Conservation (phyloP, 2,113 vertebrate genomes). For the Azemiops feae region DNA sequence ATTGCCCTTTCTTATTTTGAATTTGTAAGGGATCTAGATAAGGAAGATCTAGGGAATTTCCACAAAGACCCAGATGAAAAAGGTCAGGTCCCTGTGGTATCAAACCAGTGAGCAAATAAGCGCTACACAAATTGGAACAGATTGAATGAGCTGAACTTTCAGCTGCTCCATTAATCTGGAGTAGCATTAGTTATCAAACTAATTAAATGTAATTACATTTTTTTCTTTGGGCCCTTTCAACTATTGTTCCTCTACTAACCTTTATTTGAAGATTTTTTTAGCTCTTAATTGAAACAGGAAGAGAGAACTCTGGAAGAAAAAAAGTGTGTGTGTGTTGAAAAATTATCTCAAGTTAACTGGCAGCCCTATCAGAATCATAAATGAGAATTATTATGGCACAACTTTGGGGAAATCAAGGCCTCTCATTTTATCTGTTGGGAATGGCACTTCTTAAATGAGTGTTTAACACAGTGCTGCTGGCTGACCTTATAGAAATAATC, state of each 20-base stretch:
- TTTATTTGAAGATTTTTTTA: slow-evolving; percentile 40
- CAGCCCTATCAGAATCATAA: slow-evolving; percentile 23
- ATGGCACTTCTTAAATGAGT: slow-evolving; percentile 22
- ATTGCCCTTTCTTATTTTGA: neutral
- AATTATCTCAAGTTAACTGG: slow-evolving; percentile 12
- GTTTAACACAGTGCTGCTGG: slow-evolving; percentile 15
- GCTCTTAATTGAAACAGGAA: slow-evolving; percentile 20
- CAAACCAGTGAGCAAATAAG: slow-evolving; percentile 40
- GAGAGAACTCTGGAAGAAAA: neutral
- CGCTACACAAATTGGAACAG: slow-evolving; percentile 30
- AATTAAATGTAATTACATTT: slow-evolving; percentile 46
- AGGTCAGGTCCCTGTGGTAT: slow-evolving; percentile 37
- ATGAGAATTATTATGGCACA: slow-evolving; percentile 15
- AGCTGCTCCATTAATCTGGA: slow-evolving; percentile 30
- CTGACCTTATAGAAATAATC: slow-evolving; percentile 47
- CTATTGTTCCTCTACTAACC: slow-evolving; percentile 28
- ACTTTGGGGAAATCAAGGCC: neutral
- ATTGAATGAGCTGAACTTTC: slow-evolving; percentile 49
- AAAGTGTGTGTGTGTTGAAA: slow-evolving; percentile 1
- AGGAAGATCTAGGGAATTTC: slow-evolving; percentile 15
- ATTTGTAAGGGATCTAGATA: slow-evolving; percentile 2
- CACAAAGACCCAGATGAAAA: slow-evolving; percentile 33
- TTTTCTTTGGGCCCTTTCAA: slow-evolving; percentile 6
- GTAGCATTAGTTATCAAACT: slow-evolving; percentile 39
- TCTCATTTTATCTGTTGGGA: slow-evolving; percentile 30